phyloP scores from a whole-genome alignment of 2,797 vertebrate genomes.

The Girardinus metallicus region DNA sequence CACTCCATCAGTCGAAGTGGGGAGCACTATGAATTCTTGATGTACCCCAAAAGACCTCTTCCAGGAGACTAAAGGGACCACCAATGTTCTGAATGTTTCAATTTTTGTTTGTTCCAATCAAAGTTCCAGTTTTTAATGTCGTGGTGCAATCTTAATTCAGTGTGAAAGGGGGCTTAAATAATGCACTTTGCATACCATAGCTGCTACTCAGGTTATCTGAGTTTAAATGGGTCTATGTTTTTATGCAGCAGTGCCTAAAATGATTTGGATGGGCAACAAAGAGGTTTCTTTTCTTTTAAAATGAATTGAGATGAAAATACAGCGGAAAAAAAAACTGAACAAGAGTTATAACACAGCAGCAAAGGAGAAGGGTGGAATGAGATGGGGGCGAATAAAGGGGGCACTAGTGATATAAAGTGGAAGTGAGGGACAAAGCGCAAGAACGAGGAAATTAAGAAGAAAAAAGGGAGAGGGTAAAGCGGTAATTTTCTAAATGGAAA shows the following conservation, averaged over 20 bases:
- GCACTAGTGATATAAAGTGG: slow-evolving; percentile 52
- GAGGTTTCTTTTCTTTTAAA: slow-evolving; percentile 19
- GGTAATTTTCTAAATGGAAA: slow-evolving; percentile 82
- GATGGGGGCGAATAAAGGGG: slow-evolving; percentile 48
- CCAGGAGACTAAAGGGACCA: neutral
- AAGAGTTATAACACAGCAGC: slow-evolving; percentile 3
- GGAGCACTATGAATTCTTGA: neutral
- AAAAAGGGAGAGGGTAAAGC: slow-evolving; percentile 64
- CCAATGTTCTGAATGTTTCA: neutral
- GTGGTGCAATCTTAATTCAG: neutral
- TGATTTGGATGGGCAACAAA: slow-evolving; percentile 18
- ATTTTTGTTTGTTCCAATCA: neutral
- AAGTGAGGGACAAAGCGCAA: slow-evolving; percentile 27
- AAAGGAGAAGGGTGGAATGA: slow-evolving; percentile 56
- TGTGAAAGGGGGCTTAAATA: neutral
- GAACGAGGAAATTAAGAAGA: slow-evolving; percentile 57
- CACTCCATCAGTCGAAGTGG: neutral
- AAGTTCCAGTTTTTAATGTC: neutral
- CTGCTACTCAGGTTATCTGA: slow-evolving; percentile 1
- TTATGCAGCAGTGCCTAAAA: neutral
- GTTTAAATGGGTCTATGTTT: slow-evolving; percentile 6
- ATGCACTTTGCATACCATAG: neutral
- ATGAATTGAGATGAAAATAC: slow-evolving; percentile 12
- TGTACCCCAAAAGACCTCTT: neutral
- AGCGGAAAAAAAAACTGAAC: neutral